Percentiles rank a stretch among this genome's conserved stretches.
phyloP scores from a whole-genome alignment of 2,797 vertebrate species.

The Nyctibius grandis region DNA sequence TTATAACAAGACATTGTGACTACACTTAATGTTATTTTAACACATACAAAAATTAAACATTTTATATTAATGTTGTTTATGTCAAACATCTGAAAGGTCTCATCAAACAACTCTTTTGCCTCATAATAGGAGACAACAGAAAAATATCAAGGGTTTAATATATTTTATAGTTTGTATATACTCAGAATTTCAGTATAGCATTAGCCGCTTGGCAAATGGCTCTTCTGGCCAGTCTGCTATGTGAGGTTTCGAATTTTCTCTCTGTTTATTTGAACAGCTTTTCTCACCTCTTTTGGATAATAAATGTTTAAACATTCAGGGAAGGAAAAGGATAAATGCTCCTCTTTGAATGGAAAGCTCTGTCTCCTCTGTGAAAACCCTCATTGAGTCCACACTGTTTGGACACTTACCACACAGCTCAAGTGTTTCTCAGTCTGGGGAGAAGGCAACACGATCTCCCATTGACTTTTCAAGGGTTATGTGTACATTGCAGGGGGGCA shows the following conservation, averaged over 20 bases:
- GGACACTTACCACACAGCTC: background rate
- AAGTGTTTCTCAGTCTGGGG: background rate
- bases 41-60: background rate
- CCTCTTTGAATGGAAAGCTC: background rate
- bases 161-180: background rate
- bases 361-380: background rate
- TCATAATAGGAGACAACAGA: background rate
- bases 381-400: background rate
- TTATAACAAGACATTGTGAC: background rate
- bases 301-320: background rate
- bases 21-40: background rate
- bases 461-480: background rate
- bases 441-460: background rate
- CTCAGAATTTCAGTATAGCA: background rate
- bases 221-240: background rate
- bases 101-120: background rate
- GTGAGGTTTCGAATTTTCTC: background rate
- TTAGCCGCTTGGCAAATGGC: background rate
- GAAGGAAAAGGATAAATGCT: background rate
- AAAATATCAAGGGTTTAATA: background rate
- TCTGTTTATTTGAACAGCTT: slow-evolving; percentile 32
- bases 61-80: background rate
- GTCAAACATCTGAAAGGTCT: background rate
- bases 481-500: background rate
- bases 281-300: background rate